These are phyloP conservation scores for Eupithecia subfuscata DNA, from an alignment of 2,888 invertebrate species.

Conservation along the genomic window DNA sequence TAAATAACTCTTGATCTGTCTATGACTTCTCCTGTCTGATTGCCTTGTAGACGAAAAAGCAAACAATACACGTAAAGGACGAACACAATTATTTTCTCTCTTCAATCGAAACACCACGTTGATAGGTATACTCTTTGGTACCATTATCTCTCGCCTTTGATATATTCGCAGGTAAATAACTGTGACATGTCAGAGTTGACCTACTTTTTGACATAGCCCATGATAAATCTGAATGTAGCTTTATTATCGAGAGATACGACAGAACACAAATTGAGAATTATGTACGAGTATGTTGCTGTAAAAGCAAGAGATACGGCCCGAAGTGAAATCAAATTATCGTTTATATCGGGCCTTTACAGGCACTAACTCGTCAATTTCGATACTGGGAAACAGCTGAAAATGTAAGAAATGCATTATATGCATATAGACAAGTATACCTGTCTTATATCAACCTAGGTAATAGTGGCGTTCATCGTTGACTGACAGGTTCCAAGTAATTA, in stretches of 20 bases:
- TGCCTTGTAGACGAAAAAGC: no score
- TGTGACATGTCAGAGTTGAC: slow-evolving; percentile 5
- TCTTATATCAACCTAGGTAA: no score
- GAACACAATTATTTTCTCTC: neutral
- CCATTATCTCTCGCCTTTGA: neutral
- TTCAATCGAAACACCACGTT: neutral
- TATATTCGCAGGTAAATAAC: slow-evolving; percentile 2
- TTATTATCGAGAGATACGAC: slow-evolving; percentile 24
- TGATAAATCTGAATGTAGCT: slow-evolving; percentile 19
- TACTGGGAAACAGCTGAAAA: neutral
- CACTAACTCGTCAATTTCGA: neutral
- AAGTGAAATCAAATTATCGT: neutral
- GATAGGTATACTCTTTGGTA: neutral
- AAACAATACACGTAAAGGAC: neutral
- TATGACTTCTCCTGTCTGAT: no score
- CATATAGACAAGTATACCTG: neutral
- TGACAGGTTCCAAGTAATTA: no score
- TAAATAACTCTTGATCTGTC: no score
- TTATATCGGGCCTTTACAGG: neutral
- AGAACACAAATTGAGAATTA: slow-evolving; percentile 43
- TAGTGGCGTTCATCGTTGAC: no score
- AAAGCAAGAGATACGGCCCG: neutral
- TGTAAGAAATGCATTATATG: neutral
- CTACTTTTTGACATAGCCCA: slow-evolving; percentile 12
- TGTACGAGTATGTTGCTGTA: slow-evolving; percentile 9